A percentile compares a stretch with the other conserved stretches of the same genome.
phyloP scores from a whole-genome alignment of 2,797 vertebrate species.

The Acanthurus lineatus region DNA sequence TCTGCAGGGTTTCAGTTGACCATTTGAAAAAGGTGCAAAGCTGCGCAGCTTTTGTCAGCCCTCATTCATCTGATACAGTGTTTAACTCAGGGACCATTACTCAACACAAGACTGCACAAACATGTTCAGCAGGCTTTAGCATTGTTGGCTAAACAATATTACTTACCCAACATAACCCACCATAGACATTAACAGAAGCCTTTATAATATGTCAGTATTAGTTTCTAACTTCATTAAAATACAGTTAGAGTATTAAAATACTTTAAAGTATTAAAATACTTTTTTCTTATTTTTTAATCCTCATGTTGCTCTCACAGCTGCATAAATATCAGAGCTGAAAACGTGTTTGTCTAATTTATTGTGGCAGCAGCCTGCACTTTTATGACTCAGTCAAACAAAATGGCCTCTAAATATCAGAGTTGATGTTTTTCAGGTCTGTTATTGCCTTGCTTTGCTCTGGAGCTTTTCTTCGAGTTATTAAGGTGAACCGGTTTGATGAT shows the following conservation, averaged over 20 bases:
- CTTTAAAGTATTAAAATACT: no score
- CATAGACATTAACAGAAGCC: background rate
- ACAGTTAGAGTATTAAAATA: no score
- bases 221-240: no score
- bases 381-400: background rate
- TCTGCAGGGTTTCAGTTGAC: slow-evolving; percentile 37
- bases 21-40: slow-evolving; percentile 28
- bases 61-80: slow-evolving; percentile 66
- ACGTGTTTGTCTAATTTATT: background rate
- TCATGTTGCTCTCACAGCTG: background rate
- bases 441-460: background rate
- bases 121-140: background rate
- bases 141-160: background rate
- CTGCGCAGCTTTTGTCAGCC: slow-evolving; percentile 50
- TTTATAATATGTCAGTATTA: background rate
- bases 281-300: background rate
- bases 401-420: background rate
- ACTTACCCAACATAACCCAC: background rate
- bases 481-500: slow-evolving; percentile 48
- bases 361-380: background rate
- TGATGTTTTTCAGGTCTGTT: background rate
- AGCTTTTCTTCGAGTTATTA: slow-evolving; percentile 14
- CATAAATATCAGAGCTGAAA: background rate
- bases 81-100: slow-evolving; percentile 41
- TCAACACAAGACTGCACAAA: slow-evolving; percentile 9